Base-by-base conservation (phyloP, 2,888 invertebrate genomes). In the Aethes cnicana region DNA sequence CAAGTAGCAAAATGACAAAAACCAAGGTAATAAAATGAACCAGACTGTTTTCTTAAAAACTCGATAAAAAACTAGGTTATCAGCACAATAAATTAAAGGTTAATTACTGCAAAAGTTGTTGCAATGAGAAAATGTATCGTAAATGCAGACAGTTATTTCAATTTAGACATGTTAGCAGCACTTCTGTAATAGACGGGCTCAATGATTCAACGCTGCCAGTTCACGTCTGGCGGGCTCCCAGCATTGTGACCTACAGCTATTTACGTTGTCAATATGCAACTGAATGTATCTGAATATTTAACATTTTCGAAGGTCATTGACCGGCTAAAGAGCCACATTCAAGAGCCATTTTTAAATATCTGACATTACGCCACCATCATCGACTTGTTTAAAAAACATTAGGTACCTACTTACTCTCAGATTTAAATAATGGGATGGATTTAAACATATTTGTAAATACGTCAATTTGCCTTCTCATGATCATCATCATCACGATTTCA, bases 181-280 rank as follows among this genome's bases (percentile, higher is more conserved):
- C 32, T 50, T 72, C 66, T 54, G 65, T 63, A 66, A 69, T 65
- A 65, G 61, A 63, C 61, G 61, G 57, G 61, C 53, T 65, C 62
- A 68, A 68, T 69, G 65, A 62, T 61, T 44, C 44, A 25, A 28
- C 53, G 61, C 44, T 75, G 75, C 75, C 74, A 75, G 75, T 47
- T 74, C 58, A 59, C 59, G 48, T 59, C 56, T 49, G 55, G 55
- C 39, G 59, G 53, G 58, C 63, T 66, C 59, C 66, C 57, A 68
- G 72, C 64, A 61, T 74, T 73, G 67, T 69, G 69, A 71, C 68
- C 69, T 68, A 69, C 72, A 66, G 60, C 43, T 62, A 59, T 61
- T 52, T 46, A 44, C 39, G 46, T 42, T 16, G 52, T 39, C 39
- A 20, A 52, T 52, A 44, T 52, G 52, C 37, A 46, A 39, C 37